phyloP scores from a whole-genome alignment of 2,888 invertebrate genomes.

The Latheticus oryzae region DNA sequence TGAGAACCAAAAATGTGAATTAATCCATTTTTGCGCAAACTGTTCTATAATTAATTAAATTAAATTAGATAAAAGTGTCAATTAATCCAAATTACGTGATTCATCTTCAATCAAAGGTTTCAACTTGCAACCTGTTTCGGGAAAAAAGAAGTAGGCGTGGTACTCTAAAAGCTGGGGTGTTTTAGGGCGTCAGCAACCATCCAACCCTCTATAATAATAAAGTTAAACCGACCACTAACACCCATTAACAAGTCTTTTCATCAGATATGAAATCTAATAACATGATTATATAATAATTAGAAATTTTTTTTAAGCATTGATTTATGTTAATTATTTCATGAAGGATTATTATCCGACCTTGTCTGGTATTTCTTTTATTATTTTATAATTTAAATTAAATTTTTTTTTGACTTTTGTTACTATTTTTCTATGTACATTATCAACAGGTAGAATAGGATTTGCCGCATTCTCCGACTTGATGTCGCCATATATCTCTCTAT shows the following conservation, averaged over 20 bases:
- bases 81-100: too few species aligned
- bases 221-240: constrained; percentile 30
- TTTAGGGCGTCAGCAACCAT: constrained; percentile 46
- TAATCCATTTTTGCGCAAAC: too few species aligned
- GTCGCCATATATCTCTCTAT: constrained; percentile 61
- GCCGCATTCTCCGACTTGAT: constrained; percentile 65
- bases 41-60: too few species aligned
- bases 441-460: constrained; percentile 64
- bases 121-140: too few species aligned
- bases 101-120: too few species aligned
- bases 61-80: too few species aligned
- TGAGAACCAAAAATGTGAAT: too few species aligned
- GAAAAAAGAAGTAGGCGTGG: too few species aligned
- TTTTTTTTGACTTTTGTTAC: too few species aligned
- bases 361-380: constrained; percentile 38
- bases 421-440: constrained; percentile 53
- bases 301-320: not conserved
- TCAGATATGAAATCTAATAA: constrained; percentile 14
- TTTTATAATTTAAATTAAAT: too few species aligned
- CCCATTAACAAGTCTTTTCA: constrained; percentile 23
- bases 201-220: constrained; percentile 39
- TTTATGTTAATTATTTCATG: too few species aligned
- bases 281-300: too few species aligned
- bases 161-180: constrained; percentile 49
- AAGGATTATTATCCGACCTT: constrained; percentile 38